These are phyloP conservation scores for Connochaetes taurinus DNA, from an alignment of 2,113 vertebrate genomes.

Conservation along the genomic window DNA sequence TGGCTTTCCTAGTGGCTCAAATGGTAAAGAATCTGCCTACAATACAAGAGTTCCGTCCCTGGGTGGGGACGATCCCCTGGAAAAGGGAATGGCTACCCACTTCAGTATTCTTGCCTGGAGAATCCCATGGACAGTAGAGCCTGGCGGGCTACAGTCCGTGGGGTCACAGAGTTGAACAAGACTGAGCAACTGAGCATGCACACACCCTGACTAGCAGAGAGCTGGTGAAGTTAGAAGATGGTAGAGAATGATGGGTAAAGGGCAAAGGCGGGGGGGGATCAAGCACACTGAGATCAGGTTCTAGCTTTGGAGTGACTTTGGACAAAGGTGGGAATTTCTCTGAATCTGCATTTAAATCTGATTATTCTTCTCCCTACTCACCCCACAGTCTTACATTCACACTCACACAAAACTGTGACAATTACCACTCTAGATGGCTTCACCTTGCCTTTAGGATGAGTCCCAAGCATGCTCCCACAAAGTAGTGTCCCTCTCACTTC, in stretches of 20 bases:
- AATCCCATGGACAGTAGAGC: not conserved
- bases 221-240: not conserved
- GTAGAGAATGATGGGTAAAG: not conserved
- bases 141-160: not conserved
- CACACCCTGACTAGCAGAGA: not conserved
- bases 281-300: not conserved
- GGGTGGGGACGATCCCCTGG: not conserved
- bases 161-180: not conserved
- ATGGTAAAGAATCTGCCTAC: not conserved
- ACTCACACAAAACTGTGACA: not conserved
- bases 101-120: not conserved
- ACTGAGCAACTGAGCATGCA: not conserved
- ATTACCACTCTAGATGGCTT: not conserved
- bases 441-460: not conserved
- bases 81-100: not conserved
- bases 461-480: accelerated
- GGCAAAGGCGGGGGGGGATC: not conserved
- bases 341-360: not conserved
- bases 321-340: not conserved
- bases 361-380: not conserved
- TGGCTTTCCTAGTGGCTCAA: not conserved
- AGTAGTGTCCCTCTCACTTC: not conserved
- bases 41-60: not conserved
- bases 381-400: too few species aligned
- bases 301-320: not conserved